Percentiles rank a stretch among this genome's conserved stretches.
phyloP scores from a whole-genome alignment of 2,888 invertebrate genomes.

The Thumatha senex region DNA sequence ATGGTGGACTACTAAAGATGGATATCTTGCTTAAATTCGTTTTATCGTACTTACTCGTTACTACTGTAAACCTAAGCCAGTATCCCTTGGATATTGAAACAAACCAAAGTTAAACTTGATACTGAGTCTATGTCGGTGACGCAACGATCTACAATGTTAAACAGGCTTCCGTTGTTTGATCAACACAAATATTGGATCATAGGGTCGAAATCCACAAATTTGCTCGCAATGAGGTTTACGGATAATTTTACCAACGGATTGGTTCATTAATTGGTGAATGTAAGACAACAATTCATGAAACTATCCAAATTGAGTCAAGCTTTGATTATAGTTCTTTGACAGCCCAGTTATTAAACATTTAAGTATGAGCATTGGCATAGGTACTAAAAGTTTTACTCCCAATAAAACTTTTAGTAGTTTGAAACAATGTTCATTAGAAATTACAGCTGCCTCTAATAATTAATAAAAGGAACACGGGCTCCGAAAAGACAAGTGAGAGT shows the following conservation, averaged over 20 bases:
- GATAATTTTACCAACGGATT: conserved; percentile 1
- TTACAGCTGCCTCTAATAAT: too few relatives aligned
- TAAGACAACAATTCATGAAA: not conserved
- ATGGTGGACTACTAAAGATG: too few relatives aligned
- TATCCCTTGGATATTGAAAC: conserved; percentile 10
- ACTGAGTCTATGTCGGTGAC: conserved; percentile 27
- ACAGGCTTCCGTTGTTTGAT: conserved; percentile 35
- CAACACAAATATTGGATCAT: conserved; percentile 45
- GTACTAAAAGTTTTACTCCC: too few relatives aligned
- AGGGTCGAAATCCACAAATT: conserved; percentile 31
- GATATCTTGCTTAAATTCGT: too few relatives aligned
- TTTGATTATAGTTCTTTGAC: not conserved
- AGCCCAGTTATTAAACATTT: too few relatives aligned
- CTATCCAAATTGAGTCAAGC: not conserved
- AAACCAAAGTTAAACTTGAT: conserved; percentile 22
- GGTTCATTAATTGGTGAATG: conserved; percentile 1
- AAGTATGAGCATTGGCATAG: too few relatives aligned
- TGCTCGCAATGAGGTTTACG: conserved; percentile 10
- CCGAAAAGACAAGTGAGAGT: too few relatives aligned
- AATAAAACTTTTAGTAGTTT: too few relatives aligned
- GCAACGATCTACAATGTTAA: conserved; percentile 35
- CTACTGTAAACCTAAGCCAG: too few relatives aligned
- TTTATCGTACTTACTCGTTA: too few relatives aligned
- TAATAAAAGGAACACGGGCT: too few relatives aligned
- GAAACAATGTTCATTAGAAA: too few relatives aligned